Percentiles rank a stretch among this genome's conserved stretches.
Conservation (phyloP, 2,888 invertebrate genomes). For the Synanthedon tipuliformis region DNA sequence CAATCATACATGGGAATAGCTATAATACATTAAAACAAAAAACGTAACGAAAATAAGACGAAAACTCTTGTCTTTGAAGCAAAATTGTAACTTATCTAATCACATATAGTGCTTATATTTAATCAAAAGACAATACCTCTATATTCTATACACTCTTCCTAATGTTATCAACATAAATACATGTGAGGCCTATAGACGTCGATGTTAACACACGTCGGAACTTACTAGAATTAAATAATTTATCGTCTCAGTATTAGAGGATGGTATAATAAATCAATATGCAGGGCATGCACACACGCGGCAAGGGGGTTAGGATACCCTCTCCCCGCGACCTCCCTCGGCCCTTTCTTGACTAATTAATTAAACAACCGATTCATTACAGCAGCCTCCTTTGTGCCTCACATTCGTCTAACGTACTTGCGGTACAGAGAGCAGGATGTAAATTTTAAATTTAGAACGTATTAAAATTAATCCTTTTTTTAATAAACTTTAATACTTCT, state of each 20-base stretch:
- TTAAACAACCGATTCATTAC: constrained; percentile 83
- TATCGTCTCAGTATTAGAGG: constrained; percentile 46
- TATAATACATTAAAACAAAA: no score
- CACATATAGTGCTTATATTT: no score
- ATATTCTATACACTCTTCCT: not conserved
- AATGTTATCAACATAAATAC: not conserved
- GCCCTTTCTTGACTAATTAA: constrained; percentile 76
- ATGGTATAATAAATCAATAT: constrained; percentile 68
- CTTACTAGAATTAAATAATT: constrained; percentile 66
- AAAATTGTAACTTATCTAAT: no score
- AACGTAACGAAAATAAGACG: no score
- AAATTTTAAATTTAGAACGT: constrained; percentile 2
- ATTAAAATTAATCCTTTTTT: no score
- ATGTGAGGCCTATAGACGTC: constrained; percentile 9
- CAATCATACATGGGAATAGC: no score
- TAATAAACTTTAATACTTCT: no score
- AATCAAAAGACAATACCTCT: no score
- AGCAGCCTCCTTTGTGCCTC: constrained; percentile 65
- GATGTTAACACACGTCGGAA: constrained; percentile 45
- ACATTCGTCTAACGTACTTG: constrained; percentile 57
- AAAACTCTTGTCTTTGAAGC: no score
- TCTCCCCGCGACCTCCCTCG: constrained; percentile 17
- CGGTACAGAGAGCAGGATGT: constrained; percentile 35
- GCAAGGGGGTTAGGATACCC: constrained; percentile 16
- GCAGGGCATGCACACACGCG: constrained; percentile 60